Evolutionary conservation across 2,888 invertebrate genomes (phyloP), one percentile per base, ranked within the genome.

Genomic region (Rhynchonema sp.): DNA sequence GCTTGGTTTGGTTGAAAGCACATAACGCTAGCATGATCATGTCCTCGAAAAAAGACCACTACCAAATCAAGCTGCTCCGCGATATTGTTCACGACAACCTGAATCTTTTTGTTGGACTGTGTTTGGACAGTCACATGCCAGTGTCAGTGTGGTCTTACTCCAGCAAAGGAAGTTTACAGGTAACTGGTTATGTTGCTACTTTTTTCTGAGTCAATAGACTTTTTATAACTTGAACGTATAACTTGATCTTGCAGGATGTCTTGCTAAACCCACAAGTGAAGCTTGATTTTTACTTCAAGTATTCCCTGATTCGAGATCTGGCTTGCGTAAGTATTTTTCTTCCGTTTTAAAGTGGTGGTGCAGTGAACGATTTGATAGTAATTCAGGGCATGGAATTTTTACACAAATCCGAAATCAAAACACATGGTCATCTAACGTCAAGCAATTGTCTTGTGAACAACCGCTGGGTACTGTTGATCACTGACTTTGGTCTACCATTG

Each of bases 351-450:
- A n/a, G n/a, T n/a, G n/a, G n/a, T n/a, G n/a, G n/a, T n/a, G n/a
- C n/a, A 38, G 6, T 38, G 38, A 38, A 38, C 9, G 9, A 38
- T 6, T 13, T 13, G 17, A 38, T 17, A 38, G 9, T 17, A 13
- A 38, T 38, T 38, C 17, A 60, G 60, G 60, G 60, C 30, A 27
- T 60, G 54, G 58, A 60, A n/a, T 54, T 52, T 28, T 20, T 60
- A 13, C 60, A 60, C 55, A 30, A 58, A 20, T 53, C 53, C 30
- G 29, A 23, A 3, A n/a, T 60, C 26, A 30, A 23, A 9, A 30
- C 60, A 20, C 64, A 64, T 46, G 64, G 64, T 1, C 53, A 46
- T 57, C 58, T 64, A 22, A 57, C 54, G 26, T 64, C 64, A 1
- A 57, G 54, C 28, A 56, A 57, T 9, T 64, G 64, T 52, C 55